These are phyloP conservation scores for Galerucella pusilla DNA, from an alignment of 2,888 invertebrate species.

Conservation along the genomic window DNA sequence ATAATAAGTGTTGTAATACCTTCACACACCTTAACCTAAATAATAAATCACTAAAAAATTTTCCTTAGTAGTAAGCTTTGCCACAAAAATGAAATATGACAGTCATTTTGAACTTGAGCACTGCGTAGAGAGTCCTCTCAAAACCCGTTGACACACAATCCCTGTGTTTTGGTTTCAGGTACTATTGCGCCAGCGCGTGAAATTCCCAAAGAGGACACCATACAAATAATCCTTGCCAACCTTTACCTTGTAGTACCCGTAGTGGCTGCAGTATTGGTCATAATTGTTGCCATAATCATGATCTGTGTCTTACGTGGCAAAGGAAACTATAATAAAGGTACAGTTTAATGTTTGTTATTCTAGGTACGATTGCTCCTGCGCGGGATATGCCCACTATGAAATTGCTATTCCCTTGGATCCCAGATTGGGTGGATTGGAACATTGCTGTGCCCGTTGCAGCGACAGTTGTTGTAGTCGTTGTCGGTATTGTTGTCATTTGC, in stretches of 20 bases:
- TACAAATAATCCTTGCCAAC: slow-evolving; percentile 89
- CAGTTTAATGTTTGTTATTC: slow-evolving; percentile 50
- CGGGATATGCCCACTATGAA: slow-evolving; percentile 68
- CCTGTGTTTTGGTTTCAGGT: slow-evolving; percentile 79
- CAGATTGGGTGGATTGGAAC: slow-evolving; percentile 89
- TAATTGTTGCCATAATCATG: slow-evolving; percentile 92
- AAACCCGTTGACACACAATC: slow-evolving; percentile 47
- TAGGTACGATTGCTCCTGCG: slow-evolving; percentile 86
- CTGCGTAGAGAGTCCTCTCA: slow-evolving; percentile 35
- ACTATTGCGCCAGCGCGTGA: slow-evolving; percentile 93
- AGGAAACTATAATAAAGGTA: slow-evolving; percentile 88
- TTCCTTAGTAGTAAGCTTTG: slow-evolving; percentile 37
- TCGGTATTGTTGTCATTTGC: slow-evolving; percentile 91
- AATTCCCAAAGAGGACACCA: slow-evolving; percentile 84
- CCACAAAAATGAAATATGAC: slow-evolving; percentile 41
- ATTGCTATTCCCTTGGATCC: slow-evolving; percentile 80
- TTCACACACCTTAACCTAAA: slow-evolving; percentile 15
- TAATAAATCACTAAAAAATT: slow-evolving; percentile 18
- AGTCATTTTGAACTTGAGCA: slow-evolving; percentile 40
- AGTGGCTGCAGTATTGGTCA: slow-evolving; percentile 90
- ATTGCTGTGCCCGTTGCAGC: slow-evolving; percentile 91
- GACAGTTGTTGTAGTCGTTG: slow-evolving; percentile 89
- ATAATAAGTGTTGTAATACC: slow-evolving; percentile 10
- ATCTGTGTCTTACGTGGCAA: slow-evolving; percentile 91
- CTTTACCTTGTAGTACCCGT: slow-evolving; percentile 94